A percentile compares a stretch with the other conserved stretches of the same genome.
phyloP scores from a whole-genome alignment of 2,113 vertebrate species.

The Nibea albiflora region DNA sequence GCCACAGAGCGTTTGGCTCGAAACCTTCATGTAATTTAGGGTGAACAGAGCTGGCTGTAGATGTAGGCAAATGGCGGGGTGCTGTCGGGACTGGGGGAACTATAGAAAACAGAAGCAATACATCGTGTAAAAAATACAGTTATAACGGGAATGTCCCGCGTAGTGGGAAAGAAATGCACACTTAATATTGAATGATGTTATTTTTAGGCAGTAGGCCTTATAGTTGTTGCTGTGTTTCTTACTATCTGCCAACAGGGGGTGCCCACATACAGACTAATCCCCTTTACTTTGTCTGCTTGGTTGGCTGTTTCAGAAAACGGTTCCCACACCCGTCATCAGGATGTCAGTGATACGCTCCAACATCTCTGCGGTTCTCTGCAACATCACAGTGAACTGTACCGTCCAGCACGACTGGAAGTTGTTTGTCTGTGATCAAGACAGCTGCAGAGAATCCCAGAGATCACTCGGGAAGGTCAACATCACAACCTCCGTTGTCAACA shows the following conservation, averaged over 20 bases:
- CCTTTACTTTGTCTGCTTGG: not conserved
- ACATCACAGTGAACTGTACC: conserved; percentile 73
- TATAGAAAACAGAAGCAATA: too few relatives aligned
- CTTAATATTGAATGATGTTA: not conserved
- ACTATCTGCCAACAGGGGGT: not conserved
- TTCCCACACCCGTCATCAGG: conserved; percentile 46
- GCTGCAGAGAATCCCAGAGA: conserved; percentile 5
- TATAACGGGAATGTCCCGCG: not conserved
- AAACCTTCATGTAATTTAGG: not conserved
- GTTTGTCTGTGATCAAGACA: conserved; percentile 37
- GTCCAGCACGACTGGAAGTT: conserved; percentile 3
- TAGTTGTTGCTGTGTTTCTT: not conserved
- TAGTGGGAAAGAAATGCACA: not conserved
- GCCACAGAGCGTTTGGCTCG: not conserved
- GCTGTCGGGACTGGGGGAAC: too few relatives aligned
- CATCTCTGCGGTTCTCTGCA: conserved; percentile 49
- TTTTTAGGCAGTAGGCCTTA: too few relatives aligned
- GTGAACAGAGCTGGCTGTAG: too few relatives aligned
- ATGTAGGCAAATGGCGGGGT: too few relatives aligned
- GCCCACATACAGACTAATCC: not conserved
- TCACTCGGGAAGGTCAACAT: conserved; percentile 50
- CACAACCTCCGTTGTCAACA: not conserved
- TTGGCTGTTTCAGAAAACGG: conserved; percentile 10
- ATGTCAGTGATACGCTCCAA: conserved; percentile 9
- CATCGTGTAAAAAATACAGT: not conserved